Base-by-base conservation (phyloP, 2,888 invertebrate species). In the Tetragonisca angustula region DNA sequence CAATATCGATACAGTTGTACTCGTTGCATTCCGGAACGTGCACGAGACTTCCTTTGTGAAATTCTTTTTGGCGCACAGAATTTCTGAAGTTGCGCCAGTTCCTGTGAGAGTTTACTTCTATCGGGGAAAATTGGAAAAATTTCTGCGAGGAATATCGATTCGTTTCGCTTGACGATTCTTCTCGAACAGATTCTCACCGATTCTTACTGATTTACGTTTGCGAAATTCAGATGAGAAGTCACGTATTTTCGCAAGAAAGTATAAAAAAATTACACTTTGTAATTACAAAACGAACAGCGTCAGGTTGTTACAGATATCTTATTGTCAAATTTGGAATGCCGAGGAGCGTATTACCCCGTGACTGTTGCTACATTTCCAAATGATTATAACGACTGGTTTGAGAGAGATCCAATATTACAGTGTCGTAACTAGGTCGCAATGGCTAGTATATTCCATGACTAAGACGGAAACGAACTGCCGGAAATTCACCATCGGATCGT, bases 401-500 rank as follows among this genome's bases (percentile, higher is more conserved):
- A 36, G 79, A 68, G 76, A 68, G 76, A 72, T 83, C 24, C 88
- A 79, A 81, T 82, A 85, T 88, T 76, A 72, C 75, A 67, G 64
- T 36, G 17, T 61, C 36, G 76, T 79, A 75, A 88, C 69, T 81
- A 70, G 69, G 36, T 36, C 74, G 59, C 64, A 65, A 64, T 77
- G 49, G 69, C 50, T 76, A 75, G 61, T 81, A 79, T 78, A 83
- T 75, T 79, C 79, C 59, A 72, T 74, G 83, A 76, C 77, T 84
- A 84, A 67, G 75, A 52, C 82, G 84, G 81, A 83, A 85, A 78
- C 81, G 86, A 78, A 78, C 54, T 24, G 81, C 64, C 87, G 85
- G 88, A 85, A 81, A 87, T 86, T 88, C 76, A 75, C 78, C 83
- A 65, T 72, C 56, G 81, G 79, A 87, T 88, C 81, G 76, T 76